phyloP scores from a whole-genome alignment of 2,797 vertebrate species.

The Chromobotia macracanthus region DNA sequence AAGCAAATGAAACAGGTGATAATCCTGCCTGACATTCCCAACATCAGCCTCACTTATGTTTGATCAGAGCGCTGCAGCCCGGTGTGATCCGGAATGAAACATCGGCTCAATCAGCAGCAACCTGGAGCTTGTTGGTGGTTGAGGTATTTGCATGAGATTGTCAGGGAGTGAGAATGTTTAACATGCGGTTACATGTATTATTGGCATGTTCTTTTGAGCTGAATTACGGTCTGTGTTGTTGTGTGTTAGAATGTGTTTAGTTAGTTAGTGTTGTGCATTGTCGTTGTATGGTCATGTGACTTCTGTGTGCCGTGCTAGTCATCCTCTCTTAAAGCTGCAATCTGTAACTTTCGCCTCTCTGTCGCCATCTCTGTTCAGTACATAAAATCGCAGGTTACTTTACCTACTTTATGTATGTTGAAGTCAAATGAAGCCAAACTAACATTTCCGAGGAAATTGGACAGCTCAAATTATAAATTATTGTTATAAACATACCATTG shows the following conservation, averaged over 20 bases:
- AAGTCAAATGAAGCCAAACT: too few species aligned
- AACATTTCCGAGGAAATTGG: too few species aligned
- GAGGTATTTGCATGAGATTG: constrained; percentile 71
- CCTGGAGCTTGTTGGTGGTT: constrained; percentile 74
- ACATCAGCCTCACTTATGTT: constrained; percentile 63
- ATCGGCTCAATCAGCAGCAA: constrained; percentile 61
- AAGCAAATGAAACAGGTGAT: constrained; percentile 65
- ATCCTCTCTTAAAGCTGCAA: too few species aligned
- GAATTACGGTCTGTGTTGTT: not conserved
- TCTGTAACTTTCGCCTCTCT: too few species aligned
- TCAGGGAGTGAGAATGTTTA: constrained; percentile 67
- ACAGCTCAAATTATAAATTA: too few species aligned
- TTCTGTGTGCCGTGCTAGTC: not conserved
- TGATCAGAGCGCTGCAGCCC: constrained; percentile 72
- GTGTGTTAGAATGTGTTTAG: not conserved
- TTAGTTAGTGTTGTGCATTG: too few species aligned
- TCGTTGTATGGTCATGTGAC: not conserved
- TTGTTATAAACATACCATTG: too few species aligned
- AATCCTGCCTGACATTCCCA: constrained; percentile 70
- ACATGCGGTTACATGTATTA: not conserved
- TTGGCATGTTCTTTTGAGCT: not conserved
- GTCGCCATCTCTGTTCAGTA: too few species aligned
- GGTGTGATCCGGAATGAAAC: constrained; percentile 62
- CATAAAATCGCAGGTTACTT: too few species aligned
- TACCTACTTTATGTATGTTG: too few species aligned